Evolutionary conservation across 2,888 invertebrate genomes (phyloP), one percentile per base, ranked within the genome.

Genomic region (Caenorhabditis parvicauda): DNA sequence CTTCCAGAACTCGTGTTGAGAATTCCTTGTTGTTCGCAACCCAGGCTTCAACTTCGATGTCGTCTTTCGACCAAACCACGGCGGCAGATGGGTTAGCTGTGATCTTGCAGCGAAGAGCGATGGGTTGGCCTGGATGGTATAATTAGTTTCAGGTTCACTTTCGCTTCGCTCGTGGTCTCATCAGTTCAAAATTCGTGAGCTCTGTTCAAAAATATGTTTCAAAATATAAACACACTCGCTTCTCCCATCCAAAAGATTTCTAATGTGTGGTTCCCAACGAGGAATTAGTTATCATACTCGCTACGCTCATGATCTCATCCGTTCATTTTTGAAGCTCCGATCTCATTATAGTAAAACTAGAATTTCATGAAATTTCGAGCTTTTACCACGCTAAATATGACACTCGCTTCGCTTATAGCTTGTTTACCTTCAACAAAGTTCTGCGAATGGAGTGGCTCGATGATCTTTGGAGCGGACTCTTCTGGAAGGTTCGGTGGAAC

Each of bases 61-160:
- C 74, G 42, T 74, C 74, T 52, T 72, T 74, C 17, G 70, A 68
- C 74, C 74, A 74, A 17, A 61, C 68, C 29, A 73, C 59, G 17
- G 65, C 66, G 17, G 74, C 72, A 1, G 68, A 67, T 24, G 74
- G 74, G 38, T 48, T 57, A 1, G 72, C 74, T 21, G 62, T 63
- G 48, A 74, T 71, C 35, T 61, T 57, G 54, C 72, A 71, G 19
- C 69, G 62, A 21, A 74, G 66, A 25, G 67, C 65, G 66, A 70
- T 70, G 19, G 68, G 51, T 49, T 70, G 62, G 17, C 72, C 70
- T 69, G 49, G 24, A 41, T 45, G 43, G n/a, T n/a, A n/a, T n/a
- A n/a, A n/a, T n/a, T n/a, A n/a, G n/a, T n/a, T n/a, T n/a, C 9
- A 17, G 14, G 7, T n/a, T 41, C 41, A 7, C 7, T 32, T 32